Evolutionary conservation across 2,797 vertebrate genomes (phyloP).

Genomic region (Gobio occitaniae): DNA sequence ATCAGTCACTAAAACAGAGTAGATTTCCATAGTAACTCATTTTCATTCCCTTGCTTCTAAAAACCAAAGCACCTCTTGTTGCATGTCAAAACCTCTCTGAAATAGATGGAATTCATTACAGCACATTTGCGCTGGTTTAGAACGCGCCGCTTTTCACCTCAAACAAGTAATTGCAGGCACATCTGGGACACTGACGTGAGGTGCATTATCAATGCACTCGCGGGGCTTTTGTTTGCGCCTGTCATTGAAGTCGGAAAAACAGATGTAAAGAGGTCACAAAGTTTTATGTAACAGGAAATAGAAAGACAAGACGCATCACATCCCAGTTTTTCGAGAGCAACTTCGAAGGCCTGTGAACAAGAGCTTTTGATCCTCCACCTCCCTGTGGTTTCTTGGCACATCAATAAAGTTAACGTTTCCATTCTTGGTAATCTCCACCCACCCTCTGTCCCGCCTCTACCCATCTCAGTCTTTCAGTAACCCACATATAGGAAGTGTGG

Average conservation of each 20-base stretch:
- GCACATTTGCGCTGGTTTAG: slow-evolving; percentile 26
- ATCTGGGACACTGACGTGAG: slow-evolving; percentile 26
- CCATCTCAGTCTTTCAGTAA: slow-evolving; percentile 70
- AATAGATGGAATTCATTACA: slow-evolving; percentile 44
- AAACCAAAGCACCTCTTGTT: slow-evolving; percentile 43
- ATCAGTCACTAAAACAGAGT: slow-evolving; percentile 18
- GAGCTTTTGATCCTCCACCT: slow-evolving; percentile 36
- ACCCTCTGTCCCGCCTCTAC: slow-evolving; percentile 63
- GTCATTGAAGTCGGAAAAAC: slow-evolving; percentile 1
- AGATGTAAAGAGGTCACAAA: slow-evolving; percentile 26
- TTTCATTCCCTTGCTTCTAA: slow-evolving; percentile 27
- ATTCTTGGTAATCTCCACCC: slow-evolving; percentile 70
- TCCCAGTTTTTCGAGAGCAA: background rate
- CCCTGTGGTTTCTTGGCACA: slow-evolving; percentile 62
- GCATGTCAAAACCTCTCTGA: slow-evolving; percentile 42
- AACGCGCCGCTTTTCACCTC: slow-evolving; percentile 23
- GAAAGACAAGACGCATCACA: background rate
- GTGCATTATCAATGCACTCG: slow-evolving; percentile 24
- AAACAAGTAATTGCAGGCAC: slow-evolving; percentile 23
- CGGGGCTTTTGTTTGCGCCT: slow-evolving; percentile 5
- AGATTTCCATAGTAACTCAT: slow-evolving; percentile 30
- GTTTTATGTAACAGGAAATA: slow-evolving; percentile 14
- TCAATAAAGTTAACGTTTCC: slow-evolving; percentile 65
- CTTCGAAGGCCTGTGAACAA: background rate
- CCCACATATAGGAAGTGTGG: slow-evolving; percentile 75